Conservation (phyloP, 2,888 invertebrate genomes). For the Agrotis ipsilon region DNA sequence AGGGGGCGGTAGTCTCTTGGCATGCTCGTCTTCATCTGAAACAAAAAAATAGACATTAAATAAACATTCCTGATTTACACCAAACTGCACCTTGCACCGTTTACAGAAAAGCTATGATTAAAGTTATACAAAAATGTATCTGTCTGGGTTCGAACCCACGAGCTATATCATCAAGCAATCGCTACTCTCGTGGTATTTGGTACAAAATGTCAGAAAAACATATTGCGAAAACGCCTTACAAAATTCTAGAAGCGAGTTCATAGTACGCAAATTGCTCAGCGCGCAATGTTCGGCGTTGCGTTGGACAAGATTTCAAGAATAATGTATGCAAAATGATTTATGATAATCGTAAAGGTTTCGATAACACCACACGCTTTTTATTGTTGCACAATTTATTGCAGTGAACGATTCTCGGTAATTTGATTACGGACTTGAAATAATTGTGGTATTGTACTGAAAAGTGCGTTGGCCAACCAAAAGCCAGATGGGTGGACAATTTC, state of each 20-base stretch:
- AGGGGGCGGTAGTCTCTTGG: slow-evolving; percentile 92
- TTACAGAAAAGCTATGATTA: too few species aligned
- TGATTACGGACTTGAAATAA: neutral
- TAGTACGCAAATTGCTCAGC: slow-evolving; percentile 48
- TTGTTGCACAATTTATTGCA: slow-evolving; percentile 40
- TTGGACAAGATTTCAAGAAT: slow-evolving; percentile 25
- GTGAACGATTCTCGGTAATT: slow-evolving; percentile 18
- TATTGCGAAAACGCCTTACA: slow-evolving; percentile 52
- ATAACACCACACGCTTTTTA: slow-evolving; percentile 45
- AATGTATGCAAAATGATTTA: slow-evolving; percentile 53
- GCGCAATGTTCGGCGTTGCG: slow-evolving; percentile 40
- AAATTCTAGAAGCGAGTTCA: slow-evolving; percentile 38
- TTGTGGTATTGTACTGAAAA: neutral
- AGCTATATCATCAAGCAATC: neutral
- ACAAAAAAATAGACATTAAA: slow-evolving; percentile 67
- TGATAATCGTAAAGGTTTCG: slow-evolving; percentile 51
- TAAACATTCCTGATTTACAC: neutral
- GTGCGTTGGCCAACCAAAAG: too few species aligned
- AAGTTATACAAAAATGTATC: too few species aligned
- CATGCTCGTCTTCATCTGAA: slow-evolving; percentile 93
- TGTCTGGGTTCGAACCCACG: neutral
- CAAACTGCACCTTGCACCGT: too few species aligned
- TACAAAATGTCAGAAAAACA: neutral
- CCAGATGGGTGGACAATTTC: too few species aligned
- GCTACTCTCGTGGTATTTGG: neutral